Evolutionary conservation across 2,113 vertebrate genomes (phyloP).

Genomic region (Salminus brasiliensis): DNA sequence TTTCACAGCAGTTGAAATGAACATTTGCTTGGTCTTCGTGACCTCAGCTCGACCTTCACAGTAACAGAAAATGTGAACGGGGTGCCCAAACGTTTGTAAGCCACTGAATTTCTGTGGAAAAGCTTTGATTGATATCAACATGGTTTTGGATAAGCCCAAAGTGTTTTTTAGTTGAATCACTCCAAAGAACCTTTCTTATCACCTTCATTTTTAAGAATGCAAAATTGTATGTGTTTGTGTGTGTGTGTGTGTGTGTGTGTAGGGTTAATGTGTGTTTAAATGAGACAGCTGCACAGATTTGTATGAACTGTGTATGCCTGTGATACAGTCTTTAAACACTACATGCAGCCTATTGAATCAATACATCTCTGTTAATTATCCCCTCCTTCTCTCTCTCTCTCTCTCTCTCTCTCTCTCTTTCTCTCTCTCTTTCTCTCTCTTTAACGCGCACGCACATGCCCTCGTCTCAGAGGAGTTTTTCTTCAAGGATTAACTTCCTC

Average conservation of each 20-base stretch:
- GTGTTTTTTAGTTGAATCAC: too few species aligned
- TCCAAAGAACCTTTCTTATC: too few species aligned
- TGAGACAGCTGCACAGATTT: neutral
- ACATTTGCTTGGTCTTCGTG: too few species aligned
- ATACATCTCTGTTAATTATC: neutral
- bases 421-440: neutral
- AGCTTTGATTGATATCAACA: too few species aligned
- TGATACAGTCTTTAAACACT: neutral
- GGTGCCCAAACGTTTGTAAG: too few species aligned
- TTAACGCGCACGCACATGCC: neutral
- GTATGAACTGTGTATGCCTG: neutral
- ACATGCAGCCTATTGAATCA: neutral
- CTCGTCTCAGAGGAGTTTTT: constrained; percentile 10
- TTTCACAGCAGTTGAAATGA: too few species aligned
- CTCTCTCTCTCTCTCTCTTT: neutral
- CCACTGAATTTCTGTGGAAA: too few species aligned
- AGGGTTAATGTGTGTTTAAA: too few species aligned
- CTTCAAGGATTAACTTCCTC: constrained; percentile 35
- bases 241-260: neutral
- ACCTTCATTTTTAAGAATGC: neutral
- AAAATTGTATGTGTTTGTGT: too few species aligned
- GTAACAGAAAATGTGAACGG: too few species aligned
- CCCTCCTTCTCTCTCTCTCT: neutral
- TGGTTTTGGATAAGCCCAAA: too few species aligned
- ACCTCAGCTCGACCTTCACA: too few species aligned